Evolutionary conservation across 2,888 invertebrate species (phyloP).

Genomic region (Agrotis clavis): DNA sequence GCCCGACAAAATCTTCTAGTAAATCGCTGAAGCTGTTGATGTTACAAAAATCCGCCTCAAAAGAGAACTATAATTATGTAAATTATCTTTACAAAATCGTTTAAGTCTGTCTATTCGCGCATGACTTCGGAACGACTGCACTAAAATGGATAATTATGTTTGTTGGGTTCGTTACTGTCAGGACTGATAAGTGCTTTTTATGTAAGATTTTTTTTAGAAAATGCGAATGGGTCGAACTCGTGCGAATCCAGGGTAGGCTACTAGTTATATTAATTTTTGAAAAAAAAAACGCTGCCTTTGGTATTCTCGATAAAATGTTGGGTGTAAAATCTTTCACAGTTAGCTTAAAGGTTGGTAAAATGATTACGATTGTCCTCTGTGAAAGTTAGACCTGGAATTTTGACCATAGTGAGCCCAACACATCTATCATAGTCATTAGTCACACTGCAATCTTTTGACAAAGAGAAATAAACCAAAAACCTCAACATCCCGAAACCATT

Average conservation of each 20-base stretch:
- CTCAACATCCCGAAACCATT: conserved; percentile 26
- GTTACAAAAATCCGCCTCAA: not conserved
- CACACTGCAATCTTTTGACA: conserved; percentile 10
- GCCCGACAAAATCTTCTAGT: not conserved
- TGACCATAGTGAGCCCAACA: not conserved
- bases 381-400: not conserved
- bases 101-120: too few relatives aligned
- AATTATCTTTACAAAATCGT: not conserved
- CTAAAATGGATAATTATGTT: too few relatives aligned
- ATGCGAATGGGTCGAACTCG: too few relatives aligned
- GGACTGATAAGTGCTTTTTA: too few relatives aligned
- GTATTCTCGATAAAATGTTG: too few relatives aligned
- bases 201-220: too few relatives aligned
- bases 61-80: not conserved
- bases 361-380: not conserved
- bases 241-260: too few relatives aligned
- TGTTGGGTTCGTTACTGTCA: too few relatives aligned
- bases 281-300: too few relatives aligned
- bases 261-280: too few relatives aligned
- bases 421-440: not conserved
- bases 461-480: conserved; percentile 38
- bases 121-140: too few relatives aligned
- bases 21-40: not conserved
- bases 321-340: too few relatives aligned
- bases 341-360: not conserved